Evolutionary conservation across 2,113 vertebrate genomes (phyloP).

Genomic region (Felis chaus): DNA sequence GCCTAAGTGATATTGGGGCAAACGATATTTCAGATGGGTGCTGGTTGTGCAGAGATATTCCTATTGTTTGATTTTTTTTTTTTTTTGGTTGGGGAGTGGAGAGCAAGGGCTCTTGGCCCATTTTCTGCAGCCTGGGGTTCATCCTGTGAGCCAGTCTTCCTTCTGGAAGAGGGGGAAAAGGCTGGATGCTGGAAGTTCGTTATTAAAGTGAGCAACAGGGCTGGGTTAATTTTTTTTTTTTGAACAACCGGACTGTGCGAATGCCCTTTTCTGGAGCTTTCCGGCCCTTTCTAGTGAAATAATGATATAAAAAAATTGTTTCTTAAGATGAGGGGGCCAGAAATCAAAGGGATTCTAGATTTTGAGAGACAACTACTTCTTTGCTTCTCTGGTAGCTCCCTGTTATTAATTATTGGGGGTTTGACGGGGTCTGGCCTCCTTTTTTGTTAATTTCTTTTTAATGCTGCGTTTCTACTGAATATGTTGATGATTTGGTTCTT

Average conservation of each 20-base stretch:
- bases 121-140: conserved; percentile 73
- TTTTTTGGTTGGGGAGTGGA: conserved; percentile 46
- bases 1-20: conserved; percentile 64
- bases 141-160: conserved; percentile 58
- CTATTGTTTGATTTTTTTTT: conserved; percentile 72
- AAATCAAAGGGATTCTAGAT: conserved; percentile 72
- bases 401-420: conserved; percentile 65
- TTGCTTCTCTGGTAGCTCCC: conserved; percentile 69
- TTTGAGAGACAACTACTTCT: conserved; percentile 62
- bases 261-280: conserved; percentile 85
- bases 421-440: conserved; percentile 75
- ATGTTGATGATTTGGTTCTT: conserved; percentile 88
- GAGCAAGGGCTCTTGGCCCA: conserved; percentile 67
- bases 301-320: conserved; percentile 60
- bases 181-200: conserved; percentile 75
- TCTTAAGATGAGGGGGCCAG: conserved; percentile 52
- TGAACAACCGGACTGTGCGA: conserved; percentile 67
- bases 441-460: conserved; percentile 69
- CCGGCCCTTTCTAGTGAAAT: conserved; percentile 76
- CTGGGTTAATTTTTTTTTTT: conserved; percentile 66
- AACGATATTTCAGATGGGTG: conserved; percentile 70
- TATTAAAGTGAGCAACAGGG: conserved; percentile 81
- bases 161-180: conserved; percentile 64
- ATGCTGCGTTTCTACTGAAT: conserved; percentile 84
- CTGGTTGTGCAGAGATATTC: conserved; percentile 59